Percentiles rank a stretch among this genome's conserved stretches.
These are phyloP conservation scores for Sipha maydis DNA, from an alignment of 2,888 invertebrate species.

Conservation along the genomic window DNA sequence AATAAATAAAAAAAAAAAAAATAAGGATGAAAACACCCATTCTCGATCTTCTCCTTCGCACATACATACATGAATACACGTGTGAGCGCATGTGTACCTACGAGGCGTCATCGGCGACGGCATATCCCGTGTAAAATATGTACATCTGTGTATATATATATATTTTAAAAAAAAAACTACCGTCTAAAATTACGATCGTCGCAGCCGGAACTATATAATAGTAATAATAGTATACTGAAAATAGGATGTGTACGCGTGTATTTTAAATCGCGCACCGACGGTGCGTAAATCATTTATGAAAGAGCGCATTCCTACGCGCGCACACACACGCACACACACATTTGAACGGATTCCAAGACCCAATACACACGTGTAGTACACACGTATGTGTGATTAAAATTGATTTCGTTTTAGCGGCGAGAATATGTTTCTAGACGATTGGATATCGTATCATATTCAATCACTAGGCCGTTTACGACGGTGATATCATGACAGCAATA, in stretches of 20 bases:
- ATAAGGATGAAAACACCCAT: background rate
- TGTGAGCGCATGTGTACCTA: background rate
- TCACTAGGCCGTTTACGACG: too few species aligned
- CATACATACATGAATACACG: background rate
- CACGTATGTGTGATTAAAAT: background rate
- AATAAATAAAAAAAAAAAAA: too few species aligned
- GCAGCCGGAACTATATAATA: conserved; percentile 10
- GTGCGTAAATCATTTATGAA: conserved; percentile 17
- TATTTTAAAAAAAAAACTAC: background rate
- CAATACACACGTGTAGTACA: background rate
- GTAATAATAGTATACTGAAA: background rate
- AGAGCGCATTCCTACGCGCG: background rate
- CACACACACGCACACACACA: background rate
- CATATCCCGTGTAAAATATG: background rate
- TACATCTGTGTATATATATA: background rate
- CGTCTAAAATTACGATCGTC: background rate
- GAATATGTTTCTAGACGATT: background rate
- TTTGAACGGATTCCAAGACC: conserved; percentile 17
- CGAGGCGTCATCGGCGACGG: background rate
- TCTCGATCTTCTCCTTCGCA: background rate
- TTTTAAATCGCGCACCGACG: background rate
- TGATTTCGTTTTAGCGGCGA: background rate
- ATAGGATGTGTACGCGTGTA: background rate
- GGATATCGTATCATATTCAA: too few species aligned
- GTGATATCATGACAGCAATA: too few species aligned